Evolutionary conservation across 2,888 invertebrate genomes (phyloP), one percentile per base, ranked within the genome.

Genomic region (Rotaria macrura): DNA sequence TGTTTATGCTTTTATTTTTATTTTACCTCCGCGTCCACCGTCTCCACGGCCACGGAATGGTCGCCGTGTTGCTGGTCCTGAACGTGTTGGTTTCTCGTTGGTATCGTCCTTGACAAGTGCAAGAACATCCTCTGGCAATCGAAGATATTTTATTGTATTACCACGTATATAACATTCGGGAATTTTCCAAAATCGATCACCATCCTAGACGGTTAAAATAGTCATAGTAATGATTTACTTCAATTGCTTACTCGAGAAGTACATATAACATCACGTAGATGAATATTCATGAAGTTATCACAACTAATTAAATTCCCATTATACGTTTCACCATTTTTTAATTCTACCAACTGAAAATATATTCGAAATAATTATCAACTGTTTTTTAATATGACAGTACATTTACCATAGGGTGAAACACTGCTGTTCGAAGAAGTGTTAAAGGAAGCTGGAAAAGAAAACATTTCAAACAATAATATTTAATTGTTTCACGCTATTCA

Each of bases 211-310:
- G 43, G 12, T 9, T 17, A 25, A 25, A 40, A 14, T 10, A 43
- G 23, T 25, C 55, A 65, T 23, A 29, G 49, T 20, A 29, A 65
- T 34, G 34, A 84, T 57, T 20, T 1, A 14, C 23, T 49, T 83
- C 20, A 40, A 43, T 49, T 23, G 89, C 92, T 92, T 92, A 95
- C 98, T 92, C 97, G 93, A 1, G 98, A 98, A 43, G 99, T 99
- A 91, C 98, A 99, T 91, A 99, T 99, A 29, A 99, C 99, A 93
- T 99, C 98, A 89, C 97, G 92, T 29, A 99, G 92, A 91, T 98
- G 97, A 49, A 99, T 97, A 91, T 99, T 99, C 99, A 99, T 99
- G 97, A 98, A 99, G 88, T 97, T 97, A 91, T 99, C 99, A 90
- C 98, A 99, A 89, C 95, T 96, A 0, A 97, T 97, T 88, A 99